Evolutionary conservation across 2,113 vertebrate species (phyloP), one percentile per base, ranked within the genome.

Genomic region (Pelodiscus sinensis): DNA sequence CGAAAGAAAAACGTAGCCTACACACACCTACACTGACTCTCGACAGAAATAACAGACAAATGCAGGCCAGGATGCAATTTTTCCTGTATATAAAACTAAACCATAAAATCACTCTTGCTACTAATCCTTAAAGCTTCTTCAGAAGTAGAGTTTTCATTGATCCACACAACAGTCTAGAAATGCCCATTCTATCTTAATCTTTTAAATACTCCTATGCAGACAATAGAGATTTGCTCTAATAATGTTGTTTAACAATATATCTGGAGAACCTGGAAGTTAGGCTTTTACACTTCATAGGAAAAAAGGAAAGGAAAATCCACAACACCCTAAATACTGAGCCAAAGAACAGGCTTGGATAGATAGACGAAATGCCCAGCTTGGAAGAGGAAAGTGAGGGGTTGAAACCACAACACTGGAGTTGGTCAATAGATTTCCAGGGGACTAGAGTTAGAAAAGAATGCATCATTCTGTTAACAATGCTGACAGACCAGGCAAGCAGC

Each of bases 181-280:
- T 93, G 87, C 87, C 92, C 90, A 79, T 90, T 94, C 89, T 92
- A 83, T 71, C 78, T 91, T 94, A 94, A 93, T 94, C 90, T 94
- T 92, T 95, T 92, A 94, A 97, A 97, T 38, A 93, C 65, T 82
- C 38, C 84, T 93, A 85, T 91, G 81, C 78, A 94, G 94, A 94
- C 92, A 96, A 88, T 25, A 88, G 65, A 92, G 68, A 92, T 92
- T 94, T 90, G 79, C 71, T 91, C 24, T 52, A 24, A 52, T 50
- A 84, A 51, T 85, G 51, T 80, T 24, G 35, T 83, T 73, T 1
- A 2, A 84, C 52, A 84, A 81, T 44, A 90, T 86, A 62, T 18
- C 71, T 22, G 51, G 75, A 91, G 75, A 79, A 55, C 62, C n/a
- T 62, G 44, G 82, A 77, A 85, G 9, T 0, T 0, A 86, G 83